These are phyloP conservation scores for Drosophila ironensis DNA, from an alignment of 1,140 invertebrate species.

Conservation along the genomic window DNA sequence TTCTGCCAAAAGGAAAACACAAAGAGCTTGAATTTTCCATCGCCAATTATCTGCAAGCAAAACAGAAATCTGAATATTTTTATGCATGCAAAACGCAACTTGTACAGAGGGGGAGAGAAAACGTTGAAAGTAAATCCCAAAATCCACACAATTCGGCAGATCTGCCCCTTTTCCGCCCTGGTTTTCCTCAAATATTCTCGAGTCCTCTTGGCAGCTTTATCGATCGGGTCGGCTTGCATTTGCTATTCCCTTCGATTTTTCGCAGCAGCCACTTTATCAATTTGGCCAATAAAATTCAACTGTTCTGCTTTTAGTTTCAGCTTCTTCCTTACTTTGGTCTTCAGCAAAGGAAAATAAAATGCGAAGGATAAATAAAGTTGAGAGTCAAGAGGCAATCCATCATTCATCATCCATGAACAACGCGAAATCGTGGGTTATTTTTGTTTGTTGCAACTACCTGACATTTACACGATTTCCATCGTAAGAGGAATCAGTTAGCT, in stretches of 20 bases:
- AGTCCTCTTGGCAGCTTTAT: conserved; percentile 18
- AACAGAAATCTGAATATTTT: conserved; percentile 10
- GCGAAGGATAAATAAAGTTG: neutral
- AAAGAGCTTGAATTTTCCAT: no score
- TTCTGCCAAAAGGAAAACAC: no score
- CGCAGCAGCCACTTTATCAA: conserved; percentile 51
- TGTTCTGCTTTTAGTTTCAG: conserved; percentile 35
- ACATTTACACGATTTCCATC: conserved; percentile 2
- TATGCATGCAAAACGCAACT: conserved; percentile 29
- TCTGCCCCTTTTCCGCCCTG: neutral
- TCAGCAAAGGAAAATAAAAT: conserved; percentile 8
- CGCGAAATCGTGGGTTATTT: conserved; percentile 8
- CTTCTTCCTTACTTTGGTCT: conserved; percentile 10
- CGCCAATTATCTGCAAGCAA: neutral
- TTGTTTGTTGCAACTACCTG: conserved; percentile 22
- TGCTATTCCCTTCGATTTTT: conserved; percentile 43
- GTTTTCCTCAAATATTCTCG: neutral
- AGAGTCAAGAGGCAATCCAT: conserved; percentile 24
- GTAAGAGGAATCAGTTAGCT: conserved; percentile 16
- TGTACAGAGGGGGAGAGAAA: conserved; percentile 1
- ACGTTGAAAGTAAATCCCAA: conserved; percentile 27
- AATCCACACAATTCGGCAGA: conserved; percentile 28
- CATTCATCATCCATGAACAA: conserved; percentile 32
- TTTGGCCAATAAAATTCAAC: conserved; percentile 55
- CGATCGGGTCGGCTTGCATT: conserved; percentile 31